Evolutionary conservation across 2,888 invertebrate genomes (phyloP), one percentile per base, ranked within the genome.

Genomic region (Pammene aurita): DNA sequence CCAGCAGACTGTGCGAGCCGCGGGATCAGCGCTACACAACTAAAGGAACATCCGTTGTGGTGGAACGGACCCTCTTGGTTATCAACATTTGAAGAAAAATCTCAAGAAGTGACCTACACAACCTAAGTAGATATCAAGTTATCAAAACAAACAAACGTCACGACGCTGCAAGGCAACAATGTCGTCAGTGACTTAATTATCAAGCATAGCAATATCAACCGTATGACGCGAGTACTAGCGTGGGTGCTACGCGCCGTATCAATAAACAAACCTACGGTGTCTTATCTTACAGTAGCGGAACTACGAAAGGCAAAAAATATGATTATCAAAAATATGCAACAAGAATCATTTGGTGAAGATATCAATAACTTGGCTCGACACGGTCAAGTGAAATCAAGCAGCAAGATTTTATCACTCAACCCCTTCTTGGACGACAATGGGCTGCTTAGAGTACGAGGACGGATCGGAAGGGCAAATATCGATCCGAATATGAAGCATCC

Each of bases 1-100:
- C 73, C 76, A 0, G 73, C 75, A 0, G 73, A 73, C 58, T 71
- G 73, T 14, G 75, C 75, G 0, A 76, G 72, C 38, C 67, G 76
- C 41, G 76, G 56, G 16, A 41, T 60, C 11, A 62, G 26, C 1
- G 52, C 60, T 14, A 9, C 18, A 0, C 63, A 64, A 38, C 26
- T 68, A 9, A n/a, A 18, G n/a, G 14, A 42, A 14, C 61, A 67
- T 16, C 7, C 42, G 0, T 41, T 55, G 5, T 67, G 55, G 60
- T 61, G 60, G 67, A 44, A 18, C 7, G 67, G 67, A n/a, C 54
- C 61, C 14, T 18, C 14, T 16, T 50, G 44, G 44, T 35, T 60
- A n/a, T 54, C 54, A 54, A 7, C 54, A 35, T 35, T 35, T 35
- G 35, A 35, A 35, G 34, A 13, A n/a, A 54, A 35, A n/a, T 13